Evolutionary conservation across 92 coral and sea anemone genomes (phyloP).

Genomic region (Epizoanthus rinbou): DNA sequence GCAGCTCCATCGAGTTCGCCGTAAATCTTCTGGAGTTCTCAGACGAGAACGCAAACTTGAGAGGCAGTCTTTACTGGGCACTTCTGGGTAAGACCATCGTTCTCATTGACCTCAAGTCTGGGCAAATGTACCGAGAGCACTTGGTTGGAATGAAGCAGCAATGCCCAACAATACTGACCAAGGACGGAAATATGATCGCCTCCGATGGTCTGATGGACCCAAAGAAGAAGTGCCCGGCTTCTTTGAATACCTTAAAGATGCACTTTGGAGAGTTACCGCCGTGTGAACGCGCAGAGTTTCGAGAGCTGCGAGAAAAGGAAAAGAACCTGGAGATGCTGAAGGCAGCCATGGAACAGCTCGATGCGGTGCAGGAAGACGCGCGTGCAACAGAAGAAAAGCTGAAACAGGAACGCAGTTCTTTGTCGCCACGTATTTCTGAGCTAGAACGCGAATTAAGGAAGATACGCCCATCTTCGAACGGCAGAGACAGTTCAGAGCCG

Average conservation of each 20-base stretch:
- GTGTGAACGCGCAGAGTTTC: slow-evolving; percentile 50
- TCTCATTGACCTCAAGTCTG: slow-evolving; percentile 74
- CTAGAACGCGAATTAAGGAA: slow-evolving; percentile 78
- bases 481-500: slow-evolving; percentile 60
- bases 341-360: slow-evolving; percentile 50
- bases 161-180: slow-evolving; percentile 81
- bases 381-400: slow-evolving; percentile 57
- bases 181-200: slow-evolving; percentile 88
- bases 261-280: slow-evolving; percentile 80
- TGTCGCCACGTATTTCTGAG: slow-evolving; percentile 66
- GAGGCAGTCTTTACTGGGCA: slow-evolving; percentile 79
- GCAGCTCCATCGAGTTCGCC: slow-evolving; percentile 78
- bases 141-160: slow-evolving; percentile 69
- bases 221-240: slow-evolving; percentile 66
- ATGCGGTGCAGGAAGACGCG: slow-evolving; percentile 37
- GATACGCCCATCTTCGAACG: slow-evolving; percentile 55
- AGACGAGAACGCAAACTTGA: slow-evolving; percentile 63
- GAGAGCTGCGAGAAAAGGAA: slow-evolving; percentile 46
- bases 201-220: slow-evolving; percentile 91
- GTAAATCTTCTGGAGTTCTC: slow-evolving; percentile 85
- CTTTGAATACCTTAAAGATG: slow-evolving; percentile 57
- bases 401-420: slow-evolving; percentile 38
- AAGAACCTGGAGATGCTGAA: slow-evolving; percentile 51
- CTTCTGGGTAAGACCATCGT: slow-evolving; percentile 79
- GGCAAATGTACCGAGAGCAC: slow-evolving; percentile 83